Percentiles rank a stretch among this genome's conserved stretches.
Conservation (phyloP, 2,888 invertebrate species). For the Agriopis marginaria region DNA sequence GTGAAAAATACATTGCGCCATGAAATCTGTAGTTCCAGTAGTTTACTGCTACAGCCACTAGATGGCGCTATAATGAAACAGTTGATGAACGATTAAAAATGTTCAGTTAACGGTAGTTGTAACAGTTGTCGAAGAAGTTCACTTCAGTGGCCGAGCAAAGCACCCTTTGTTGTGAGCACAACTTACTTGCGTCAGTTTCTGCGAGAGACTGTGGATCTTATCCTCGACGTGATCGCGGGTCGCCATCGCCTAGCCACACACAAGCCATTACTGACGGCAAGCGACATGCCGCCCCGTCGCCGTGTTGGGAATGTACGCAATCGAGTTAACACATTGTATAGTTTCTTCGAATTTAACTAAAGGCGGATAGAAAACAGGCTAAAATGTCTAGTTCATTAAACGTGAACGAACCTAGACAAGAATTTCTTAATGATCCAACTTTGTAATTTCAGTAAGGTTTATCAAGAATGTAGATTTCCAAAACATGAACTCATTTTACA, state of each 20-base stretch:
- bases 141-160: constrained; percentile 55
- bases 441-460: too few relatives aligned
- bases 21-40: neutral
- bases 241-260: constrained; percentile 89
- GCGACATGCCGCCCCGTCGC: constrained; percentile 66
- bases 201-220: constrained; percentile 90
- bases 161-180: constrained; percentile 56
- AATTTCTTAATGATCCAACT: too few relatives aligned
- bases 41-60: constrained; percentile 1
- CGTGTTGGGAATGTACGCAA: constrained; percentile 69
- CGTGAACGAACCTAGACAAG: neutral
- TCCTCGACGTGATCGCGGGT: constrained; percentile 90
- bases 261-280: constrained; percentile 80
- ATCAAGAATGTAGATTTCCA: too few relatives aligned
- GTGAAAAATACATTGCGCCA: neutral
- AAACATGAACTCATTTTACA: too few relatives aligned
- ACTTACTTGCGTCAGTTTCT: constrained; percentile 92
- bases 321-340: neutral
- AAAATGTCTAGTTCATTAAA: neutral
- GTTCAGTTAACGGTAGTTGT: constrained; percentile 4
- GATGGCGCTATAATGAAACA: constrained; percentile 16
- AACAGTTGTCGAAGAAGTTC: neutral
- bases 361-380: neutral
- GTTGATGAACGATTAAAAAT: neutral
- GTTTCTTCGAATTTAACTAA: neutral